Evolutionary conservation across 2,888 invertebrate species (phyloP).

Genomic region (Galerucella pusilla): DNA sequence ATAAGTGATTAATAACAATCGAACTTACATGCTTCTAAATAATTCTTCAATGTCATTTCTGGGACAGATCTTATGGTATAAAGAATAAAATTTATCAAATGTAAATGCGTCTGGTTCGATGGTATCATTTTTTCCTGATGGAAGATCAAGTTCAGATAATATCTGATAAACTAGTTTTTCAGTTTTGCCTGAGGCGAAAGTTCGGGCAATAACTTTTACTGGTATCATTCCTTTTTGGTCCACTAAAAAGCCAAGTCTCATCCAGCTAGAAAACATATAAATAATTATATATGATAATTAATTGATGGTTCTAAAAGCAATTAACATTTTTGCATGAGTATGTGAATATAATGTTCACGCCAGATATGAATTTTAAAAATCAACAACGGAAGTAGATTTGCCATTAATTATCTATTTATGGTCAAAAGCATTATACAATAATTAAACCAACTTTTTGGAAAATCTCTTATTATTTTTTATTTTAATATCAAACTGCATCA

Average conservation of each 20-base stretch:
- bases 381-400: background rate
- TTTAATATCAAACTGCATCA: no score
- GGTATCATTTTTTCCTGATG: conserved; percentile 94
- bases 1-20: no score
- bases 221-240: conserved; percentile 97
- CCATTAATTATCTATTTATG: background rate
- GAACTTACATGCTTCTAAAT: conserved; percentile 92
- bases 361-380: no score
- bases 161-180: conserved; percentile 98
- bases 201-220: conserved; percentile 94
- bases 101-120: conserved; percentile 96
- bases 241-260: conserved; percentile 93
- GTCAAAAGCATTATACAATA: background rate
- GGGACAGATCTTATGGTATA: conserved; percentile 99
- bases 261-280: conserved; percentile 80
- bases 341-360: background rate
- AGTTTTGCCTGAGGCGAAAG: conserved; percentile 99
- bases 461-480: no score
- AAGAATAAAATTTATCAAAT: conserved; percentile 97
- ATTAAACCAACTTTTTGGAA: no score
- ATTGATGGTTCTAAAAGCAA: background rate
- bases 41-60: conserved; percentile 98
- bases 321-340: background rate
- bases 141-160: conserved; percentile 91
- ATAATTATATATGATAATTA: background rate